phyloP scores from a whole-genome alignment of 2,113 vertebrate genomes.

The Oreochromis niloticus region DNA sequence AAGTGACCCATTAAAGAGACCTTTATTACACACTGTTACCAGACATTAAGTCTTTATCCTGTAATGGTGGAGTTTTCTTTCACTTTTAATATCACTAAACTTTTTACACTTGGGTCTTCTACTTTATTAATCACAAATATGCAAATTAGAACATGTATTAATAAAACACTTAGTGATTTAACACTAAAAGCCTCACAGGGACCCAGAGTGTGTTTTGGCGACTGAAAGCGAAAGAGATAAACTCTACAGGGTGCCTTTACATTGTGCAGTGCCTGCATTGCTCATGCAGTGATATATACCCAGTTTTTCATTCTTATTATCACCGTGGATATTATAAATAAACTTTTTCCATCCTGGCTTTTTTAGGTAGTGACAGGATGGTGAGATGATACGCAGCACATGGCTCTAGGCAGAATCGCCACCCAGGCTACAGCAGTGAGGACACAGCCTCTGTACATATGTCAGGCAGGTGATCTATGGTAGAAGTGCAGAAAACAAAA shows the following conservation, averaged over 20 bases:
- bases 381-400: background rate
- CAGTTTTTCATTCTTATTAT: background rate
- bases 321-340: fast-evolving
- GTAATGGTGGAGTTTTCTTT: background rate
- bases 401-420: background rate
- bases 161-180: background rate
- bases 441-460: background rate
- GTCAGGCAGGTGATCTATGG: background rate
- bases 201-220: background rate
- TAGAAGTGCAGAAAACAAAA: background rate
- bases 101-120: background rate
- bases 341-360: background rate
- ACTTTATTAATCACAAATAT: background rate
- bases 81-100: background rate
- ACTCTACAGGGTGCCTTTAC: fast-evolving
- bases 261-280: background rate
- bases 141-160: background rate
- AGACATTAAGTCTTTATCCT: background rate
- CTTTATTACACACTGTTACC: background rate
- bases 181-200: background rate
- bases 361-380: background rate
- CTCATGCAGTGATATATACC: background rate
- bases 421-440: background rate
- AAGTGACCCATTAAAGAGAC: background rate
- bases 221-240: background rate